Percentiles rank a stretch among this genome's conserved stretches.
These are phyloP conservation scores for Rhyacophila evoluta DNA, from an alignment of 2,888 invertebrate species.

Conservation along the genomic window DNA sequence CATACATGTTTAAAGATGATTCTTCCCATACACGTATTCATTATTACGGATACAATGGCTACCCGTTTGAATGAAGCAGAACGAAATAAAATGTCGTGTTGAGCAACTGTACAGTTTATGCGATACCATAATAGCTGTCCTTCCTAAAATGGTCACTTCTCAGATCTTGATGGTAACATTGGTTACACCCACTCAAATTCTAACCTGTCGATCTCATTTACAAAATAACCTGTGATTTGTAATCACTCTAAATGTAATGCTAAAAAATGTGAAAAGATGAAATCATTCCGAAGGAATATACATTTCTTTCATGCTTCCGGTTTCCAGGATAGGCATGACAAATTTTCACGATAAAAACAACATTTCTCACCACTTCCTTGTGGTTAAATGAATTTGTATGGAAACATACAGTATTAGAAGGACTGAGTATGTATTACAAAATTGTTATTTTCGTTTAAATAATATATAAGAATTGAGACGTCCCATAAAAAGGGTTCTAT, in stretches of 20 bases:
- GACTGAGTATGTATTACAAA: not conserved
- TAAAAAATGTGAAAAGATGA: too few relatives aligned
- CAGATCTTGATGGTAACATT: constrained; percentile 17
- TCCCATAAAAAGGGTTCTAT: too few relatives aligned
- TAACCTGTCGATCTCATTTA: not conserved
- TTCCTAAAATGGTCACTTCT: constrained; percentile 46
- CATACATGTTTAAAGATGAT: not conserved
- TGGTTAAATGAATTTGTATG: constrained; percentile 12
- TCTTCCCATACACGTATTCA: not conserved
- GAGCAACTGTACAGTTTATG: constrained; percentile 15
- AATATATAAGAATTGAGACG: too few relatives aligned
- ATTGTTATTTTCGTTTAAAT: too few relatives aligned
- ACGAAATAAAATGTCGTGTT: not conserved
- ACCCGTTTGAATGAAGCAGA: not conserved
- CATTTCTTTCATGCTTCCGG: not conserved
- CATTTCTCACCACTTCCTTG: constrained; percentile 18
- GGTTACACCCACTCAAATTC: constrained; percentile 42
- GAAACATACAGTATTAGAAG: not conserved
- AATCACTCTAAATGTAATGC: too few relatives aligned
- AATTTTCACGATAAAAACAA: constrained; percentile 15
- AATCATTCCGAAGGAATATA: not conserved
- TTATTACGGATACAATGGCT: not conserved
- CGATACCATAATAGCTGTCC: constrained; percentile 26
- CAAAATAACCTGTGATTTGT: not conserved
- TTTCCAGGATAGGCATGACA: constrained; percentile 3